phyloP scores from a whole-genome alignment of 2,888 invertebrate species.

The Embidobia sp. region DNA sequence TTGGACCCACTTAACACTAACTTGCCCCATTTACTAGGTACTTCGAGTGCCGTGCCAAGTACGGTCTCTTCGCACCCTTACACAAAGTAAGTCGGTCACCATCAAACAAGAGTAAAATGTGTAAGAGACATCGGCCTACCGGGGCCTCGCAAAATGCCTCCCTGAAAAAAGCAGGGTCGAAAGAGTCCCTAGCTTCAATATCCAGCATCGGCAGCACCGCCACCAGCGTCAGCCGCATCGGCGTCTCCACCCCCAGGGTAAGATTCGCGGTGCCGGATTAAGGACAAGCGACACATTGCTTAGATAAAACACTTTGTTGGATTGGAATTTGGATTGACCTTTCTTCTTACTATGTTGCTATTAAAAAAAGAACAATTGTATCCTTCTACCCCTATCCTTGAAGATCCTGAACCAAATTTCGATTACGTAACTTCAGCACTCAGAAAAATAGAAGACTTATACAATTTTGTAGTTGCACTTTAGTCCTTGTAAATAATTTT shows the following conservation, averaged over 20 bases:
- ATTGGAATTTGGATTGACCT: background rate
- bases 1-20: background rate
- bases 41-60: conserved; percentile 94
- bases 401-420: conserved; percentile 4
- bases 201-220: conserved; percentile 78
- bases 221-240: conserved; percentile 82
- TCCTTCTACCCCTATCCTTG: background rate
- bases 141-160: conserved; percentile 84
- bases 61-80: conserved; percentile 96
- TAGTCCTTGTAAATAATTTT: too few relatives aligned
- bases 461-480: too few relatives aligned
- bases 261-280: conserved; percentile 84
- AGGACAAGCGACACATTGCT: too few relatives aligned
- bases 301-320: too few relatives aligned
- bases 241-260: conserved; percentile 86
- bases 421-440: too few relatives aligned
- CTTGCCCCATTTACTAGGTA: conserved; percentile 86
- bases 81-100: conserved; percentile 95
- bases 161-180: conserved; percentile 89
- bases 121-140: conserved; percentile 85
- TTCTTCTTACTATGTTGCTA: too few relatives aligned
- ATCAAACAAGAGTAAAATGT: conserved; percentile 86
- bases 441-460: too few relatives aligned
- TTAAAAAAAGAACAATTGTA: background rate
- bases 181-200: conserved; percentile 89